Evolutionary conservation across 2,888 invertebrate genomes (phyloP), one percentile per base, ranked within the genome.

Genomic region (Fissipunctia ypsillon): DNA sequence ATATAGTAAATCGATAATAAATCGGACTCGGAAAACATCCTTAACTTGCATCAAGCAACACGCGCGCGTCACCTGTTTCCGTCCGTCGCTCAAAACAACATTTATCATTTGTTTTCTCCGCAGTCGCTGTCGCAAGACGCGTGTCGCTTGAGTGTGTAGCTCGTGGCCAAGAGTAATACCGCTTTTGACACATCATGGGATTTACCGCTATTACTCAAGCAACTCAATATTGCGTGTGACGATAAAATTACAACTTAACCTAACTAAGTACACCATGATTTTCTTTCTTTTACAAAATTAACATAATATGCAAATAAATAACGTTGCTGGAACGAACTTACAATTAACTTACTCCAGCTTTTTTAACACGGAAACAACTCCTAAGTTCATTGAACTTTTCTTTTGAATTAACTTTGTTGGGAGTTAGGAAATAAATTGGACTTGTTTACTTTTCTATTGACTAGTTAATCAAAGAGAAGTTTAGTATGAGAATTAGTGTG

Each of bases 301-400:
- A 57, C 69, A 78, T 74, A 69, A 57, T 41, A 71, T 57, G 71
- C 10, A 48, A 74, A 78, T 71, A 60, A 63, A 50, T 48, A 45
- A 19, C 14, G 22, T 52, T 43, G 3, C 57, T 35, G 22, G 28
- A 56, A 68, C 31, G 14, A 69, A 78, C 57, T 70, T 31, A 41
- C 35, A 69, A 69, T 71, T 74, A 63, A 54, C 43, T 14, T 14
- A 57, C 14, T 31, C 6, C 16, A n/a, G 50, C 31, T 67, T 63
- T 59, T 72, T 60, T 45, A 31, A 48, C 56, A 52, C 31, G 22
- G 31, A 48, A 71, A 66, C 10, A 56, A 67, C 22, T 70, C n/a
- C 10, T 22, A 31, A 65, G 64, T 70, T 70, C 63, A 52, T 61
- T 69, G 22, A 71, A 71, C 60, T 71, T 65, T 60, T 68, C 64